Evolutionary conservation across 1,140 invertebrate genomes (phyloP).

Genomic region (Halictus rubicundus): DNA sequence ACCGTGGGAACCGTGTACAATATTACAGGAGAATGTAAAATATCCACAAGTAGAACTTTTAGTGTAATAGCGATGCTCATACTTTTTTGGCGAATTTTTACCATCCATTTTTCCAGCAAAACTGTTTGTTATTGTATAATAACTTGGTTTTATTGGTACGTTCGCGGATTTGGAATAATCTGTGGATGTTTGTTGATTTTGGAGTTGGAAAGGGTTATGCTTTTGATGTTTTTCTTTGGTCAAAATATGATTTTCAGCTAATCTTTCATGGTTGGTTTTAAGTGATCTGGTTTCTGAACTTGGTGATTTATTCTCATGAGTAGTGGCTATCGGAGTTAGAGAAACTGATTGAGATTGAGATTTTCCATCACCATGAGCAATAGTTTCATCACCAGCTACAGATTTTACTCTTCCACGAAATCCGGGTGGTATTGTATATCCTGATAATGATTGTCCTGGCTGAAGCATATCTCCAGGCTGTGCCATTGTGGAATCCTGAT

Average conservation of each 20-base stretch:
- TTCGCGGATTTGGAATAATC: slow-evolving; percentile 29
- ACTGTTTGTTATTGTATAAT: slow-evolving; percentile 87
- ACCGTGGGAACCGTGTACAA: slow-evolving; percentile 88
- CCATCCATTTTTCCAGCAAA: slow-evolving; percentile 86
- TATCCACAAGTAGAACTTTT: slow-evolving; percentile 92
- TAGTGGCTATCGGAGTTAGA: slow-evolving; percentile 79
- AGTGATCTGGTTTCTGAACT: slow-evolving; percentile 69
- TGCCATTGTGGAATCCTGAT: slow-evolving; percentile 65
- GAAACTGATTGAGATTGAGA: slow-evolving; percentile 85
- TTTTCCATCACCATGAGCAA: slow-evolving; percentile 81
- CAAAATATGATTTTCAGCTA: slow-evolving; percentile 12
- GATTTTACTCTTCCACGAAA: slow-evolving; percentile 85
- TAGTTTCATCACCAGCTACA: slow-evolving; percentile 82
- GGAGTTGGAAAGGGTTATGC: not conserved
- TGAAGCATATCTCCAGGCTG: slow-evolving; percentile 81
- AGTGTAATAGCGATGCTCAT: slow-evolving; percentile 86
- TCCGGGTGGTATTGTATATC: slow-evolving; percentile 85
- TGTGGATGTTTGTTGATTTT: not conserved
- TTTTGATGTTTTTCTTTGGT: slow-evolving; percentile 2
- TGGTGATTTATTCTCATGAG: slow-evolving; percentile 55
- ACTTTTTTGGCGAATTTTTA: slow-evolving; percentile 80
- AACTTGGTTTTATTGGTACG: slow-evolving; percentile 67
- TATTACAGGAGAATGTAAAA: slow-evolving; percentile 91
- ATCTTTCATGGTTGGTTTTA: slow-evolving; percentile 59
- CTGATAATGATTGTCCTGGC: slow-evolving; percentile 83